Evolutionary conservation across 2,888 invertebrate genomes (phyloP), one percentile per base, ranked within the genome.

Genomic region (Muscina levida): DNA sequence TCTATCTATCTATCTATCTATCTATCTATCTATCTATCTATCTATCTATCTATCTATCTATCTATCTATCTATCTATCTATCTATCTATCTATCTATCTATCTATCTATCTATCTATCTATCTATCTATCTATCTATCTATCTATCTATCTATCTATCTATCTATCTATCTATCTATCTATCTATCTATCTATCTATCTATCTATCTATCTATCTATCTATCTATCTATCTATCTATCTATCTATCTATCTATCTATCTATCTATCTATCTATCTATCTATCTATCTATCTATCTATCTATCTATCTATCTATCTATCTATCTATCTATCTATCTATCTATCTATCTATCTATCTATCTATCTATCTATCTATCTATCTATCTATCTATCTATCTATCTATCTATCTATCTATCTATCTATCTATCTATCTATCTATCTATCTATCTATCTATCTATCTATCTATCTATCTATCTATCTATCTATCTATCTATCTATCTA

Each of bases 51-150:
- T 66, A 66, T 66, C 44, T 66, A 46, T 66, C 66, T 66, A 66
- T 66, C 66, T 66, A 66, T 66, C 66, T 66, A 66, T 66, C 66
- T 66, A 66, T 66, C 66, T 66, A 66, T 66, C 66, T 66, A 66
- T 66, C 66, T 66, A 66, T 66, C 66, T 66, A 66, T 66, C 66
- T 66, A 66, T 66, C 66, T 66, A 66, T 66, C 66, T 66, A 66
- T 66, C 66, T 66, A 66, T 66, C 66, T 66, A 66, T 66, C 66
- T 66, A 66, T 66, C 66, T 66, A 66, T 66, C 66, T 66, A 66
- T 66, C 66, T 66, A 66, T 66, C 66, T 66, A 66, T 66, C 66
- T 66, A 66, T 66, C 66, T 66, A 66, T 66, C 66, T 66, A 66
- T 66, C 66, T 66, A 66, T 66, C 66, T 66, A 66, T 66, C 66